Conservation (phyloP, 2,113 vertebrate species). For the Paracanthobrama guichenoti region DNA sequence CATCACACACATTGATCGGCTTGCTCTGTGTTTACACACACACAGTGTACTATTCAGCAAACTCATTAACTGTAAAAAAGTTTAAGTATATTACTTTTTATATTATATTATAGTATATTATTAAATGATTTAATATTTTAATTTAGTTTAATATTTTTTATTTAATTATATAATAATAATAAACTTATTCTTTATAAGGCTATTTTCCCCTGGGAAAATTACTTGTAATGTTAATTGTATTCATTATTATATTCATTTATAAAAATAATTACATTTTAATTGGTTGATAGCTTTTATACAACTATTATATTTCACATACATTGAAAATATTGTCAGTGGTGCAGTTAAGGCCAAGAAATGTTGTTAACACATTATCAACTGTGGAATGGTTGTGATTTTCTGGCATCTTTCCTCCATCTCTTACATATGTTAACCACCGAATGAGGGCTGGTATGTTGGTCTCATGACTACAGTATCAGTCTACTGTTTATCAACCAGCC, state of each 20-base stretch:
- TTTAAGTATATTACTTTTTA: not conserved
- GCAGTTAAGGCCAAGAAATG: not conserved
- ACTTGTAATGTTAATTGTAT: no score
- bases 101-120: not conserved
- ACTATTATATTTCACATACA: not conserved
- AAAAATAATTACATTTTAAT: no score
- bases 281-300: not conserved
- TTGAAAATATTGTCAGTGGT: not conserved
- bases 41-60: not conserved
- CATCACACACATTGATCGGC: not conserved
- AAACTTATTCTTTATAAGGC: no score
- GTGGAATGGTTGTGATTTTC: not conserved
- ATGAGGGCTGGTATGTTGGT: constrained; percentile 1
- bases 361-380: not conserved
- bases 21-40: not conserved
- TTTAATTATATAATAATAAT: no score
- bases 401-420: not conserved
- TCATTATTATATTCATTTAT: no score
- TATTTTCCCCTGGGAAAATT: no score
- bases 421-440: not conserved
- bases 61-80: constrained; percentile 5
- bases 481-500: constrained; percentile 33
- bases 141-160: no score
- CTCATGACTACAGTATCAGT: constrained; percentile 9
- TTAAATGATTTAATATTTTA: no score